Conservation (phyloP, 2,888 invertebrate species). For the Argynnis bischoffii region DNA sequence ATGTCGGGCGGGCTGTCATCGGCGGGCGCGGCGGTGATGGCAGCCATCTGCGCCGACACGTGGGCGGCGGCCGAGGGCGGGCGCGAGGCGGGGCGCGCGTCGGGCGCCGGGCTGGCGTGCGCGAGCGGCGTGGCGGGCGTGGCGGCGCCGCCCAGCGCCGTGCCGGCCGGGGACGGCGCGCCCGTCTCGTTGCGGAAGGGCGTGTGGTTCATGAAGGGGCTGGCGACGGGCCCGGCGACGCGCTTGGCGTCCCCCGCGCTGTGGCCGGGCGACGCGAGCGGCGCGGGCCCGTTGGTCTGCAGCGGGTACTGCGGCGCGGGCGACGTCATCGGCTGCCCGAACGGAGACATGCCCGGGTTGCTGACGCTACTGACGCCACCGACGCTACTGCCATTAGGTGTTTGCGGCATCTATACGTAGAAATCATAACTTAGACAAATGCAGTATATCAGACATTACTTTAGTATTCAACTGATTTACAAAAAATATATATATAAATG, state of each 20-base stretch:
- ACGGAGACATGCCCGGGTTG: slow-evolving; percentile 88
- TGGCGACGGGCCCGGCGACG: slow-evolving; percentile 76
- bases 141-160: slow-evolving; percentile 44
- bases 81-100: slow-evolving; percentile 50
- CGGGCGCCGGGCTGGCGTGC: slow-evolving; percentile 72
- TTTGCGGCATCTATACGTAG: slow-evolving; percentile 64
- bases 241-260: slow-evolving; percentile 83
- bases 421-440: neutral
- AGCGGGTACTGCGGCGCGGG: slow-evolving; percentile 82
- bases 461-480: no score
- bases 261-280: slow-evolving; percentile 78
- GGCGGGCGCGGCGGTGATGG: slow-evolving; percentile 83
- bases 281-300: slow-evolving; percentile 84
- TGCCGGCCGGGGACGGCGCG: slow-evolving; percentile 73
- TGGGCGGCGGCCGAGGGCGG: slow-evolving; percentile 82
- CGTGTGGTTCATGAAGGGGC: slow-evolving; percentile 80
- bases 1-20: slow-evolving; percentile 85
- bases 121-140: slow-evolving; percentile 74
- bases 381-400: slow-evolving; percentile 81
- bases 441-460: no score
- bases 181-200: slow-evolving; percentile 65
- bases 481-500: neutral
- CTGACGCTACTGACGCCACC: slow-evolving; percentile 75
- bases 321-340: slow-evolving; percentile 84
- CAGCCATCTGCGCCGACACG: slow-evolving; percentile 88